Evolutionary conservation across 2,888 invertebrate species (phyloP), one percentile per base, ranked within the genome.

Genomic region (Hecatera dysodea): DNA sequence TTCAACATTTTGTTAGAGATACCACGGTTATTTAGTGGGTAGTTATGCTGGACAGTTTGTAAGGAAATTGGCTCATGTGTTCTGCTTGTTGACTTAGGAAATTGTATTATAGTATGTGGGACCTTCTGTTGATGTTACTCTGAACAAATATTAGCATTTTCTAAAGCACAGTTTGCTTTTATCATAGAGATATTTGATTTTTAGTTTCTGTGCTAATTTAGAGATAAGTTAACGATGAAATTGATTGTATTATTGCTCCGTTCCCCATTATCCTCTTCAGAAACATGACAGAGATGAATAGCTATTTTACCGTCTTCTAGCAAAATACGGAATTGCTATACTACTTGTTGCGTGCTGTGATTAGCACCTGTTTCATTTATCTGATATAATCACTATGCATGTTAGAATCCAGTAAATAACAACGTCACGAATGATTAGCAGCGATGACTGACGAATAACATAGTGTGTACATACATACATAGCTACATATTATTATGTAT

Each of bases 1-100:
- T 83, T 78, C 67, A 73, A 75, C 66, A 67, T 81, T 80, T 80
- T 75, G 84, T 85, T 59, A 57, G 64, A 53, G 42, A 61, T 56
- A 69, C 61, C 48, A 22, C 15, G 67, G 60, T 33, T 69, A 46
- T 74, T 69, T 76, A 53, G 57, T 50, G 46, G 42, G 9, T 66
- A 42, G 66, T 59, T 72, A 65, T 48, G 36, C 11, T 66, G 42
- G 63, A 42, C 17, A 22, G 48, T 17, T 52, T 50, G 24, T 61
- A 53, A 39, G 27, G 63, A 80, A 80, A 74, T 68, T 75, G 60
- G 55, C 33, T 59, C 46, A 60, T 48, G 56, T 61, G 67, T 78
- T 67, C 60, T 78, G 73, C 46, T 76, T 61, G 50, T 46, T 76
- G 77, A 59, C 52, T 57, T 50, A 27, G 24, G 19, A 68, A 74